Evolutionary conservation across 2,113 vertebrate genomes (phyloP), one percentile per base, ranked within the genome.

Genomic region (Hemiprocne comata): DNA sequence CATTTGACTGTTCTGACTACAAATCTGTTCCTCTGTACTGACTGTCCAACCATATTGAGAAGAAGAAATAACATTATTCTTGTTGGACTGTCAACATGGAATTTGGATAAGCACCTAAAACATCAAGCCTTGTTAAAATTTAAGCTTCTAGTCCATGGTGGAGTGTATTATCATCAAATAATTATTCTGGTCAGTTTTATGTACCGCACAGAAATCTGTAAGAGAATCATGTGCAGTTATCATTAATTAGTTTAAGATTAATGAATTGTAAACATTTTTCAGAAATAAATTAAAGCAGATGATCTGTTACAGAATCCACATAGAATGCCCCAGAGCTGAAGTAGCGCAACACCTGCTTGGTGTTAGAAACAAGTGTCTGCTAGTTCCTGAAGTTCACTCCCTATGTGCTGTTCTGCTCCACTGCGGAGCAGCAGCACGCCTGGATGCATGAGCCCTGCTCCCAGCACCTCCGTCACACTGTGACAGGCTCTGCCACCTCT

Each of bases 401-500:
- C 13, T 8, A 0, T 9, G 18, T 62, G 65, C 51, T 11, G 58
- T 1, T 64, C n/a, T n/a, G n/a, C n/a, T n/a, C n/a, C n/a, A n/a
- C n/a, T n/a, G n/a, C n/a, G n/a, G n/a, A n/a, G n/a, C n/a, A n/a
- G n/a, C n/a, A n/a, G n/a, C n/a, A n/a, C n/a, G n/a, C n/a, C n/a
- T n/a, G n/a, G n/a, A 55, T 0, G 28, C 5, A 8, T 40, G 11
- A 5, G 1, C 58, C 29, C 10, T 1, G 1, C n/a, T 3, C 8
- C 78, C 29, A 10, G 61, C 44, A 11, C 23, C n/a, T n/a, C n/a
- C n/a, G n/a, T n/a, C n/a, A n/a, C n/a, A n/a, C 48, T 23, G 50
- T 24, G 50, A 23, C 51, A 53, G 12, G 25, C 48, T 51, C 50
- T 51, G 50, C 50, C 25, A 13, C 51, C 51, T 53, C 51, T 28